Percentiles rank a stretch among this genome's conserved stretches.
Evolutionary conservation across 2,113 vertebrate genomes (phyloP).

Genomic region (Sebastes schlegelii): DNA sequence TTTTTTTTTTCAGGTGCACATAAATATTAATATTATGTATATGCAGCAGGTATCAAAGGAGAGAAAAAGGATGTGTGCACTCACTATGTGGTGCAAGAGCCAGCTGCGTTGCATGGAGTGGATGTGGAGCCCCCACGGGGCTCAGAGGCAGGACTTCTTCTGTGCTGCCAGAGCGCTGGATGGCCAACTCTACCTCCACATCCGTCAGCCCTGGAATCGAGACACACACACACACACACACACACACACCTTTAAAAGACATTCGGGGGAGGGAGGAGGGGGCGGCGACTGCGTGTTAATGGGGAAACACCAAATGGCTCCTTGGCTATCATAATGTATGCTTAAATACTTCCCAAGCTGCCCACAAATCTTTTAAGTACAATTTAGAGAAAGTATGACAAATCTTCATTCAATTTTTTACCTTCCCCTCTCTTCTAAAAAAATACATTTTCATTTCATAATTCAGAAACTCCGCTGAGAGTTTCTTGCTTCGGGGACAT

Average conservation of each 20-base stretch:
- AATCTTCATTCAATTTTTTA: slow-evolving; percentile 71
- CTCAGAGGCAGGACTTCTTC: slow-evolving; percentile 85
- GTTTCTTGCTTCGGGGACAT: slow-evolving; percentile 64
- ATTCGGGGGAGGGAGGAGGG: background rate
- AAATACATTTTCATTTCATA: slow-evolving; percentile 75
- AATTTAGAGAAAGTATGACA: slow-evolving; percentile 70
- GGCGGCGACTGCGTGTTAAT: slow-evolving; percentile 39
- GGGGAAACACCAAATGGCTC: slow-evolving; percentile 63
- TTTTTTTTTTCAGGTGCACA: background rate
- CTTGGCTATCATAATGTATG: slow-evolving; percentile 50
- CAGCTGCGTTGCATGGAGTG: slow-evolving; percentile 83
- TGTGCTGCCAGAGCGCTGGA: slow-evolving; percentile 91
- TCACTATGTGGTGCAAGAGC: slow-evolving; percentile 86
- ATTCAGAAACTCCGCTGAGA: slow-evolving; percentile 69
- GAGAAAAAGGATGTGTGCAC: slow-evolving; percentile 62
- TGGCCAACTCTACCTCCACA: slow-evolving; percentile 94
- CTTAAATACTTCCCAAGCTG: slow-evolving; percentile 70
- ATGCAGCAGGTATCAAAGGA: slow-evolving; percentile 13
- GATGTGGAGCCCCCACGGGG: slow-evolving; percentile 74
- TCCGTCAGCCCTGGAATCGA: slow-evolving; percentile 91
- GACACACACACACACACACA: slow-evolving; percentile 44
- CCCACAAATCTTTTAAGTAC: slow-evolving; percentile 72
- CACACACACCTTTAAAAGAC: slow-evolving; percentile 51
- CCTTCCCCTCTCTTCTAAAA: slow-evolving; percentile 44
- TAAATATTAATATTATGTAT: slow-evolving; percentile 14